Percentiles rank a stretch among this genome's conserved stretches.
Evolutionary conservation across 2,797 vertebrate genomes (phyloP).

Genomic region (Cacajao melanocephalus): DNA sequence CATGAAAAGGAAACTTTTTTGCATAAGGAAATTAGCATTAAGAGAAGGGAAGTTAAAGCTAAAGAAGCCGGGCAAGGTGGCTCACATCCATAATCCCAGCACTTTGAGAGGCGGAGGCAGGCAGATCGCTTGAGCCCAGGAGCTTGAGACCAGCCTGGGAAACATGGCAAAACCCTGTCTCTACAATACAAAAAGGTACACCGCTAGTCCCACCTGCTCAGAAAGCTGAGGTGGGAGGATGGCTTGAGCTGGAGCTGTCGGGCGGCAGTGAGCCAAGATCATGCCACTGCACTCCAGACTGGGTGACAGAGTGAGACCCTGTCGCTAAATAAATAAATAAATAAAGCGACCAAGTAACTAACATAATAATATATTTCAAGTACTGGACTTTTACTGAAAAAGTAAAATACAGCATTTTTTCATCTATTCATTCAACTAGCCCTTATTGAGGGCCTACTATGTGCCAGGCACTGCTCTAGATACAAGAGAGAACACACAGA

Average conservation of each 20-base stretch:
- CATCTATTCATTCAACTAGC: neutral
- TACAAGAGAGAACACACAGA: neutral
- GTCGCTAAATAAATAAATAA: neutral
- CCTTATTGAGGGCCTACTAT: neutral
- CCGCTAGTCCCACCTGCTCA: neutral
- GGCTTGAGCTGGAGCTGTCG: neutral
- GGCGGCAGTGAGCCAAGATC: neutral
- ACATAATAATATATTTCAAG: conserved; percentile 24
- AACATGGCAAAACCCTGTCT: neutral
- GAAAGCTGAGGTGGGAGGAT: neutral
- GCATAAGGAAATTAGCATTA: conserved; percentile 28
- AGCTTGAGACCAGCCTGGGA: no score
- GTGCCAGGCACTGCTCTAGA: neutral
- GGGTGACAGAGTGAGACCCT: neutral
- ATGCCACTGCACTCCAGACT: neutral
- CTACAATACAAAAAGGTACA: neutral
- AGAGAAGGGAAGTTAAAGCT: neutral
- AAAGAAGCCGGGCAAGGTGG: neutral
- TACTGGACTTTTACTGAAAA: neutral
- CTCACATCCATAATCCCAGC: no score
- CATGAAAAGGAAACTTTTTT: conserved; percentile 37
- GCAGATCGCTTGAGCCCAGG: no score
- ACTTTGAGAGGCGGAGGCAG: no score
- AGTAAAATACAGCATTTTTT: neutral
- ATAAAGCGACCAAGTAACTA: neutral